These are phyloP conservation scores for Scelioninae gen. 1 DNA, from an alignment of 2,888 invertebrate species.

Conservation along the genomic window DNA sequence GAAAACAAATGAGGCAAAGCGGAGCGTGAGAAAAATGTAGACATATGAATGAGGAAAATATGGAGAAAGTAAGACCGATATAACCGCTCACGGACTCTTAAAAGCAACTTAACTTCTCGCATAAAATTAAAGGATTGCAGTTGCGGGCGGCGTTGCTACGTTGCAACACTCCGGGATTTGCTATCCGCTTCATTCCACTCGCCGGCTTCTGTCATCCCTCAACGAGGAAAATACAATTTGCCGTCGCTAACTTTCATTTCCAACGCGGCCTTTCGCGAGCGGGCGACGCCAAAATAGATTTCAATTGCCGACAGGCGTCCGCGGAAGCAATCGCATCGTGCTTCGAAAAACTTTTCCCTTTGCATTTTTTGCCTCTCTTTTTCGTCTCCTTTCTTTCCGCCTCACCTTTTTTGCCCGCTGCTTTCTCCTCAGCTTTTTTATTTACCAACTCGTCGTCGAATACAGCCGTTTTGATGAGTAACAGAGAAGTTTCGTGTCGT, in stretches of 20 bases:
- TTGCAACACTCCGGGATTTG: slow-evolving; percentile 66
- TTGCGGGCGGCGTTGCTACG: slow-evolving; percentile 79
- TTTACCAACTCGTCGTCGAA: slow-evolving; percentile 32
- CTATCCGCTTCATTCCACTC: slow-evolving; percentile 55
- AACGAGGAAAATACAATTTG: slow-evolving; percentile 80
- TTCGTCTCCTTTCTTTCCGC: not conserved
- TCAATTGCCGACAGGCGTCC: slow-evolving; percentile 72
- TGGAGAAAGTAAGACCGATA: slow-evolving; percentile 47
- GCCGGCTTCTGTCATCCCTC: slow-evolving; percentile 62
- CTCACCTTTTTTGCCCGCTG: not conserved
- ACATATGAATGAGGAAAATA: slow-evolving; percentile 32
- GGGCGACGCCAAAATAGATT: slow-evolving; percentile 73
- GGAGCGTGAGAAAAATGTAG: slow-evolving; percentile 34
- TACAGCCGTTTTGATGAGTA: slow-evolving; percentile 39
- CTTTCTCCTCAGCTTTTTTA: slow-evolving; percentile 18
- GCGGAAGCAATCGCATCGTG: slow-evolving; percentile 70
- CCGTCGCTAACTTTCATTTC: slow-evolving; percentile 79
- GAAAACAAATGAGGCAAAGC: slow-evolving; percentile 3
- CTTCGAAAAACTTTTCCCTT: slow-evolving; percentile 69
- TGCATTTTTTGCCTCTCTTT: slow-evolving; percentile 19
- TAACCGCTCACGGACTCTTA: slow-evolving; percentile 76
- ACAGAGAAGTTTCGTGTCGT: slow-evolving; percentile 22
- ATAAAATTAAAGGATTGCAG: slow-evolving; percentile 84
- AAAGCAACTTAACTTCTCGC: slow-evolving; percentile 83
- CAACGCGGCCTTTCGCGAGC: slow-evolving; percentile 65